Base-by-base conservation (phyloP, 2,113 vertebrate genomes). In the Chloebia gouldiae region DNA sequence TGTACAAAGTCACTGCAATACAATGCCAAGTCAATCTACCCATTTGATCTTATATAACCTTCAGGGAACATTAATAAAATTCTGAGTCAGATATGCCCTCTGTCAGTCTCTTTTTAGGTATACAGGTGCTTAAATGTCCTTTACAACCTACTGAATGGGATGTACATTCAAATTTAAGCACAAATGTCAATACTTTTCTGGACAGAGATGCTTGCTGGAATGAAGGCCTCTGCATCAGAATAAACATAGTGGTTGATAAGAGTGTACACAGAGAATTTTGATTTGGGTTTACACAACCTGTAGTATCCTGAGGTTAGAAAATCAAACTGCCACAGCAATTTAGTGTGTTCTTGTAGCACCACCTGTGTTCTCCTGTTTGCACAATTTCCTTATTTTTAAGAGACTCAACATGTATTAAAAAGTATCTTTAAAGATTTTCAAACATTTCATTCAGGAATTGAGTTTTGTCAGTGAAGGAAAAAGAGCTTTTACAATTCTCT, bases 21-120 rank as follows among this genome's bases (percentile, higher is more conserved):
- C 80, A 95, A 94, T 78, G 80, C 92, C 72, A 73, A 90, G 86
- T 71, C 72, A 90, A 88, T 94, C 90, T 95, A 94, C 35, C 71
- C 56, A 56, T 95, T 94, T 96, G 93, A 95, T 92, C 96, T 75
- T 78, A 84, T 18, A 90, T 88, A 94, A 95, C 86, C 92, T 95
- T 97, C 95, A 96, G 92, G 86, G 76, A 96, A 88, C 90, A 86
- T 92, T 94, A 92, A 94, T 92, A 96, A 95, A 88, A 72, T 93
- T 96, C 93, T 84, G 80, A 92, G 61, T 95, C 83, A 88, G 73
- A 86, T 88, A 91, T 94, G 90, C 80, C 90, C 92, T 96, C 80
- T 88, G 80, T 78, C 90, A 93, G 68, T 93, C 80, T 77, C 85
- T 94, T 83, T 94, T 94, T 96, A 95, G 82, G 82, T 76, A 79